Percentiles rank a stretch among this genome's conserved stretches.
Conservation (phyloP, 1,140 invertebrate genomes). For the Sycophila sp. region DNA sequence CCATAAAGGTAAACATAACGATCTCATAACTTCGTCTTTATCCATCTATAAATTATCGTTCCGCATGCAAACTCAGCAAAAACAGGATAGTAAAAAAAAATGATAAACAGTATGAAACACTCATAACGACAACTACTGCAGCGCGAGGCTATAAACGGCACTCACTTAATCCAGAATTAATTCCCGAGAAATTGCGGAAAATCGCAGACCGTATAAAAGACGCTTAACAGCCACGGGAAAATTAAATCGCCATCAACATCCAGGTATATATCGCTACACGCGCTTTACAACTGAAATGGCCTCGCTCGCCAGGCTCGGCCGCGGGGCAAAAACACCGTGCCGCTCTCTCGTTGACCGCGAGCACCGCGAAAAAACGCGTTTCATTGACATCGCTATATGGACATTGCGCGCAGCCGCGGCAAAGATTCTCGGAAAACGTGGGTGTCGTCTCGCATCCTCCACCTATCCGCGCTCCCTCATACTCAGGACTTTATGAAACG, state of each 20-base stretch:
- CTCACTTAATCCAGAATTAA: not conserved
- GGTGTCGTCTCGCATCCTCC: conserved; percentile 6
- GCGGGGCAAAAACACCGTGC: too few species aligned
- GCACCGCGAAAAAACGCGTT: not conserved
- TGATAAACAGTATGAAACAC: too few species aligned
- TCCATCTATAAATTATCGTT: too few species aligned
- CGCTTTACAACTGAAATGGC: not conserved
- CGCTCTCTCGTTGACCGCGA: too few species aligned
- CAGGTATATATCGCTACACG: conserved; percentile 12
- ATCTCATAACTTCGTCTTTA: too few species aligned
- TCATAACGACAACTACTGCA: too few species aligned
- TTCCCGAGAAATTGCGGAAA: not conserved
- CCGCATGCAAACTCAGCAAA: too few species aligned
- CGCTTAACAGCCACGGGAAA: not conserved
- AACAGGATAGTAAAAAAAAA: too few species aligned
- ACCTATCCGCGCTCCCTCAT: not conserved
- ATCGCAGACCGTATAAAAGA: not conserved
- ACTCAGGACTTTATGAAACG: conserved; percentile 35
- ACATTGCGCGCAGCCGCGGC: not conserved
- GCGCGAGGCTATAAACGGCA: too few species aligned
- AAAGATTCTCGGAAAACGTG: conserved; percentile 20
- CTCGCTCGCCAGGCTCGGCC: too few species aligned
- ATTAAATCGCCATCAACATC: conserved; percentile 5
- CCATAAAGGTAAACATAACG: too few species aligned
- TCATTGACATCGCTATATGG: not conserved